Evolutionary conservation across 2,888 invertebrate species (phyloP).

Genomic region (Sicus ferrugineus): DNA sequence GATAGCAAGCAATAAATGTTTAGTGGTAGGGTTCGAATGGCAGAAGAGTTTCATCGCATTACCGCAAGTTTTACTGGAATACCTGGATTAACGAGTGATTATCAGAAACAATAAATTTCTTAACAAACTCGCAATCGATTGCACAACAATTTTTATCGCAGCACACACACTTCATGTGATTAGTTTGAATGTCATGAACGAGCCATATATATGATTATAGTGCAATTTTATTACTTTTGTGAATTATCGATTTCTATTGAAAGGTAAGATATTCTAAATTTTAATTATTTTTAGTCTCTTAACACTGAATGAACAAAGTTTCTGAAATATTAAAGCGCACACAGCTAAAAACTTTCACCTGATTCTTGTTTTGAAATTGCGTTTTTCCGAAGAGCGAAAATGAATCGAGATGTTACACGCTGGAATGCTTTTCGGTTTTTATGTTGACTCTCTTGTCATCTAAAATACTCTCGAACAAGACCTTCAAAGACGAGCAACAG

Average conservation of each 20-base stretch:
- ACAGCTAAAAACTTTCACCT: constrained; percentile 52
- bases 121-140: too few species aligned
- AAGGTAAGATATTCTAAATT: background rate
- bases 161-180: background rate
- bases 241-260: too few species aligned
- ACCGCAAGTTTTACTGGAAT: too few species aligned
- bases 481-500: background rate
- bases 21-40: too few species aligned
- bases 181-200: too few species aligned
- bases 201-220: too few species aligned
- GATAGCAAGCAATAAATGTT: too few species aligned
- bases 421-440: constrained; percentile 13
- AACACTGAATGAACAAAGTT: constrained; percentile 5
- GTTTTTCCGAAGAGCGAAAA: constrained; percentile 5
- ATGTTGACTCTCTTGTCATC: background rate
- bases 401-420: constrained; percentile 9
- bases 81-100: too few species aligned
- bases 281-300: background rate
- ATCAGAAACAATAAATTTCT: too few species aligned
- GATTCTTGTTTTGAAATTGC: constrained; percentile 35
- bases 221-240: too few species aligned
- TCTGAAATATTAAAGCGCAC: constrained; percentile 24
- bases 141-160: background rate
- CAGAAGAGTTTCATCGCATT: too few species aligned
- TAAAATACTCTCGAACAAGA: background rate